phyloP scores from a whole-genome alignment of 2,888 invertebrate species.

The Zhuqinia jingwanae region DNA sequence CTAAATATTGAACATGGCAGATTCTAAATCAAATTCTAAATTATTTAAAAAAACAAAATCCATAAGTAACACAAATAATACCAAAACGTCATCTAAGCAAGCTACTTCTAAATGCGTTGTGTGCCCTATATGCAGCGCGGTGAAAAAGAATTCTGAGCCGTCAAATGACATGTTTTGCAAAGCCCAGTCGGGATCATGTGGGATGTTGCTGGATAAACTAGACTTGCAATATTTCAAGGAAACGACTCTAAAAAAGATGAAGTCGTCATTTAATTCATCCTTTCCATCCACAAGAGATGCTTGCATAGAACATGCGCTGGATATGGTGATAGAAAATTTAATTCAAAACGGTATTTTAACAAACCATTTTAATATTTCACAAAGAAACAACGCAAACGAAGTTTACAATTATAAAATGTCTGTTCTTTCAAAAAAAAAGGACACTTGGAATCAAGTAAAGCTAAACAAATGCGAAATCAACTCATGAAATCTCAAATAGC shows the following conservation, averaged over 20 bases:
- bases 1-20: slow-evolving; percentile 4
- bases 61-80: slow-evolving; percentile 37
- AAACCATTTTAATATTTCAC: no score
- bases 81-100: not conserved
- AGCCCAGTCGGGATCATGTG: not conserved
- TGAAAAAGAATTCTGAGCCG: not conserved
- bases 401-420: no score
- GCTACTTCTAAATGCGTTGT: not conserved
- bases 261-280: not conserved
- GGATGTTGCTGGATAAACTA: slow-evolving; percentile 16
- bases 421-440: slow-evolving; percentile 66
- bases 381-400: no score
- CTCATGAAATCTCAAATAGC: slow-evolving; percentile 75
- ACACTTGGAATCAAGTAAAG: slow-evolving; percentile 67
- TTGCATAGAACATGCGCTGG: slow-evolving; percentile 69
- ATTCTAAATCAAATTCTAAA: slow-evolving; percentile 27
- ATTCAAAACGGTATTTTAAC: slow-evolving; percentile 53
- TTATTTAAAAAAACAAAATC: slow-evolving; percentile 38
- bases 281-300: slow-evolving; percentile 40
- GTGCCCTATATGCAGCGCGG: no score
- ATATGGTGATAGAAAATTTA: slow-evolving; percentile 72
- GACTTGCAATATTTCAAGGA: slow-evolving; percentile 48
- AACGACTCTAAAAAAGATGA: slow-evolving; percentile 3
- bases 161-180: not conserved
- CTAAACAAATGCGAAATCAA: slow-evolving; percentile 63